Evolutionary conservation across 2,888 invertebrate species (phyloP).

Genomic region (Pinctada fucata): DNA sequence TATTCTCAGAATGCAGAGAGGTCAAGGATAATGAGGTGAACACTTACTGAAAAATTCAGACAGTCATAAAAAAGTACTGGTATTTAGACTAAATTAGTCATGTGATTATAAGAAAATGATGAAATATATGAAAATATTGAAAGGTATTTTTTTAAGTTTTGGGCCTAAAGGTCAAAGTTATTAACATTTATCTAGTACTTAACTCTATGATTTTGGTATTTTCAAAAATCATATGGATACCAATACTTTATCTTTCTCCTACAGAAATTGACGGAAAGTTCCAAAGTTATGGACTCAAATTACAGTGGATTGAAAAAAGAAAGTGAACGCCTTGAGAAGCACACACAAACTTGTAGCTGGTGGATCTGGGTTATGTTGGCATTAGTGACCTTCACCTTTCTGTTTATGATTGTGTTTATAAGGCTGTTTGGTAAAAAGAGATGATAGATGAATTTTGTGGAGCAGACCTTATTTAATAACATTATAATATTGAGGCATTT

Average conservation of each 20-base stretch:
- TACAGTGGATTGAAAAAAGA: conserved; percentile 86
- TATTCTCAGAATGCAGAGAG: too few relatives aligned
- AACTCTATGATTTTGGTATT: neutral
- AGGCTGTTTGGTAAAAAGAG: conserved; percentile 84
- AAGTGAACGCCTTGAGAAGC: conserved; percentile 88
- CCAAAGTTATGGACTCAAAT: conserved; percentile 88
- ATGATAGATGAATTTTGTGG: neutral
- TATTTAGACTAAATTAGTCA: too few relatives aligned
- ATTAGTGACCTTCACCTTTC: conserved; percentile 90
- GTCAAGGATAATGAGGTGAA: too few relatives aligned
- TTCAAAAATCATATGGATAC: neutral
- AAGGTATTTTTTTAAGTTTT: too few relatives aligned
- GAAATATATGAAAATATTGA: too few relatives aligned
- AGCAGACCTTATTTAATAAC: too few relatives aligned
- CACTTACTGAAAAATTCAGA: too few relatives aligned
- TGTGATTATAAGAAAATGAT: too few relatives aligned
- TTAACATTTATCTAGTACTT: too few relatives aligned
- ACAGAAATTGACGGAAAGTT: conserved; percentile 84
- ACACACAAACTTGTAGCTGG: conserved; percentile 94
- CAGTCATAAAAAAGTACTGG: too few relatives aligned
- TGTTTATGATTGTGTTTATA: conserved; percentile 96
- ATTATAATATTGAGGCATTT: too few relatives aligned
- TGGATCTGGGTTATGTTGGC: conserved; percentile 96
- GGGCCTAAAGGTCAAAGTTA: too few relatives aligned
- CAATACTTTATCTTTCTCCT: conserved; percentile 32